Conservation (phyloP, 2,113 vertebrate genomes). For the Nicator chloris region DNA sequence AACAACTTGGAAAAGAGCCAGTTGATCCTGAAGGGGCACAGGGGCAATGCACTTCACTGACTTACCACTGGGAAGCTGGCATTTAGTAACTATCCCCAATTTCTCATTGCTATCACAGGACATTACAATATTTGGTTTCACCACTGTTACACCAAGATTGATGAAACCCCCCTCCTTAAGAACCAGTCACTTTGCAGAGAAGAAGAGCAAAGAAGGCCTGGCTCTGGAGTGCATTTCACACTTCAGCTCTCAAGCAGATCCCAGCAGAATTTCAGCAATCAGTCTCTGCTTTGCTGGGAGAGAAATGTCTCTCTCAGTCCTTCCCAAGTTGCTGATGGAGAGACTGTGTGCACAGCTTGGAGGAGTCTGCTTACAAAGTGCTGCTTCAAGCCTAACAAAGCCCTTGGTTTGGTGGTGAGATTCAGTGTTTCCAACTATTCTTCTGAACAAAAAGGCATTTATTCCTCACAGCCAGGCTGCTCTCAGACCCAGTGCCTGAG, state of each 20-base stretch:
- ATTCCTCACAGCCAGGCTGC: not conserved
- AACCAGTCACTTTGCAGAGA: not conserved
- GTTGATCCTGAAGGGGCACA: not conserved
- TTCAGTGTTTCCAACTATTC: not conserved
- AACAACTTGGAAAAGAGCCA: not conserved
- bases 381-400: not conserved
- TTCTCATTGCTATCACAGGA: not conserved
- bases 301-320: not conserved
- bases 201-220: not conserved
- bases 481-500: not conserved
- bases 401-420: not conserved
- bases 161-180: not conserved
- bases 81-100: not conserved
- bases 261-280: not conserved
- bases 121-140: not conserved
- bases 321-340: not conserved
- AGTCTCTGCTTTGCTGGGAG: not conserved
- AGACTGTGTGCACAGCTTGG: not conserved
- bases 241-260: not conserved
- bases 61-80: not conserved
- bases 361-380: not conserved
- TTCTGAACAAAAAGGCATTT: not conserved
- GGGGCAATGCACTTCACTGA: not conserved
- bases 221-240: not conserved
- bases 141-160: not conserved